Percentiles rank a stretch among this genome's conserved stretches.
phyloP scores from a whole-genome alignment of 1,140 invertebrate genomes.

The Armadillidium nasatum region DNA sequence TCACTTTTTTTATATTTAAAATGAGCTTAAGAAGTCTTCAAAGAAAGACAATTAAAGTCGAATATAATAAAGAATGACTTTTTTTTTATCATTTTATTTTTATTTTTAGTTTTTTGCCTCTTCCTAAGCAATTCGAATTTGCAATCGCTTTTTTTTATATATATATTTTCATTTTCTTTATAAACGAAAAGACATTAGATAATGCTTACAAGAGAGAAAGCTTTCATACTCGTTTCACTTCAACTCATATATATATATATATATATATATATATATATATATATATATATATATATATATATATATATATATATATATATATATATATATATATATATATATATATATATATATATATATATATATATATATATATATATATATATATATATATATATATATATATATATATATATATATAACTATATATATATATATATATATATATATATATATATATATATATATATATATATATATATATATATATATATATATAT shows the following conservation, averaged over 20 bases:
- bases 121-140: background rate
- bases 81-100: background rate
- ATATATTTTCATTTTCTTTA: background rate
- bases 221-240: no score
- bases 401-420: background rate
- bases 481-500: conserved; percentile 15
- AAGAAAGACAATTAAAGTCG: background rate
- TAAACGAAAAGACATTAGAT: no score
- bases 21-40: conserved; percentile 4
- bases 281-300: no score
- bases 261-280: no score
- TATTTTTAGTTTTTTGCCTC: no score
- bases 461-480: conserved; percentile 14
- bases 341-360: background rate
- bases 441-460: conserved; percentile 12
- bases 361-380: background rate
- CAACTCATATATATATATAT: no score
- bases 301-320: no score
- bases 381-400: no score
- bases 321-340: no score
- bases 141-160: background rate
- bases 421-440: background rate
- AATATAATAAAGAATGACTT: background rate
- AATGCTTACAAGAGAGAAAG: no score
- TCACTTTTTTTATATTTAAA: background rate